Conservation (phyloP, 2,888 invertebrate species). For the Orthosia gothica region DNA sequence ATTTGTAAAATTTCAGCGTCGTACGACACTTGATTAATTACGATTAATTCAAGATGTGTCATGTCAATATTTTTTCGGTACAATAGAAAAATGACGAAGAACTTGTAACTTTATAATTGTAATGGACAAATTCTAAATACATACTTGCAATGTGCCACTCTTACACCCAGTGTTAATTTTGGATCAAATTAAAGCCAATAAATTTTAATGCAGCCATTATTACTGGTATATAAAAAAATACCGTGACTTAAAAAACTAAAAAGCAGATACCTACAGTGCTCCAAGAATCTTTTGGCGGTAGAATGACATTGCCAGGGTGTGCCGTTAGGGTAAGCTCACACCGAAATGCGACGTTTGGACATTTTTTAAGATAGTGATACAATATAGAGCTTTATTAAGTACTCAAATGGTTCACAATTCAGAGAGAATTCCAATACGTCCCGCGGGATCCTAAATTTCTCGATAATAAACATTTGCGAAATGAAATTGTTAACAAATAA, state of each 20-base stretch:
- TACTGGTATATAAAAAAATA: no score
- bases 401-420: no score
- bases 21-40: neutral
- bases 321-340: no score
- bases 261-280: neutral
- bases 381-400: no score
- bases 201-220: neutral
- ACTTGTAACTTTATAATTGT: slow-evolving; percentile 66
- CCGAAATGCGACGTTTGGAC: no score
- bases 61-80: neutral
- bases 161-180: slow-evolving; percentile 7
- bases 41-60: slow-evolving; percentile 1
- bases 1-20: neutral
- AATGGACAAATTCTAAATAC: slow-evolving; percentile 51
- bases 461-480: no score
- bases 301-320: neutral
- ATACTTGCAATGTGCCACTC: slow-evolving; percentile 13
- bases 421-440: no score
- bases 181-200: neutral
- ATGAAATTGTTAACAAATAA: neutral
- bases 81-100: neutral
- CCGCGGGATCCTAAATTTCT: no score
- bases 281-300: neutral
- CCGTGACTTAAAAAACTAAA: no score
- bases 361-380: no score